Conservation (phyloP, 2,797 vertebrate species). For the Mycteria americana region DNA sequence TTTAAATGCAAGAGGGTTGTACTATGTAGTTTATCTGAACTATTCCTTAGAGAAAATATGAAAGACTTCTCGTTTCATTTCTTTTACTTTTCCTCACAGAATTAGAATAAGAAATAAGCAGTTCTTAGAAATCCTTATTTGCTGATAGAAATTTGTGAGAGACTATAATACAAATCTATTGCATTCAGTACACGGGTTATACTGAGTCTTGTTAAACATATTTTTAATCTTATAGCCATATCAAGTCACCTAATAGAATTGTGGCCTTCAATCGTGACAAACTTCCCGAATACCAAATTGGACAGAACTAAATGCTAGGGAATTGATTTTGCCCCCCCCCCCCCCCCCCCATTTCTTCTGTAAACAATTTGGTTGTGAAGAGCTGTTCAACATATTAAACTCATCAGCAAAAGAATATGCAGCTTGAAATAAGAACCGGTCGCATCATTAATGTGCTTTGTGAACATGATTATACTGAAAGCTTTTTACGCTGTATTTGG, state of each 20-base stretch:
- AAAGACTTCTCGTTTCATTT: background rate
- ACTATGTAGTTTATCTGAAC: background rate
- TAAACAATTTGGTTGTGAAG: background rate
- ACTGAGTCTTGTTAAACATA: background rate
- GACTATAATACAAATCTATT: background rate
- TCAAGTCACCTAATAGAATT: background rate
- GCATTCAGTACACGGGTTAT: background rate
- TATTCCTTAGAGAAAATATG: background rate
- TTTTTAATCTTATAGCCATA: background rate
- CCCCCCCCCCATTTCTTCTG: too few relatives aligned
- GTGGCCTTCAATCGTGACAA: background rate
- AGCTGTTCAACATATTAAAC: background rate
- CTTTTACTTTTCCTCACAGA: background rate
- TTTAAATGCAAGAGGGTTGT: background rate
- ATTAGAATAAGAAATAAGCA: background rate
- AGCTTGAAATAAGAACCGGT: background rate
- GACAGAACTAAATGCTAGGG: background rate
- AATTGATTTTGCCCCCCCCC: background rate
- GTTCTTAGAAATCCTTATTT: background rate
- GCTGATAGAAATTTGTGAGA: background rate
- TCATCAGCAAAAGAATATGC: fast-evolving
- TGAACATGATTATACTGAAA: background rate
- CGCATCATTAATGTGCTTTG: background rate
- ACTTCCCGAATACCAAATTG: background rate
- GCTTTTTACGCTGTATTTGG: background rate